Base-by-base conservation (phyloP, 2,797 vertebrate genomes). In the Nyctibius grandis region DNA sequence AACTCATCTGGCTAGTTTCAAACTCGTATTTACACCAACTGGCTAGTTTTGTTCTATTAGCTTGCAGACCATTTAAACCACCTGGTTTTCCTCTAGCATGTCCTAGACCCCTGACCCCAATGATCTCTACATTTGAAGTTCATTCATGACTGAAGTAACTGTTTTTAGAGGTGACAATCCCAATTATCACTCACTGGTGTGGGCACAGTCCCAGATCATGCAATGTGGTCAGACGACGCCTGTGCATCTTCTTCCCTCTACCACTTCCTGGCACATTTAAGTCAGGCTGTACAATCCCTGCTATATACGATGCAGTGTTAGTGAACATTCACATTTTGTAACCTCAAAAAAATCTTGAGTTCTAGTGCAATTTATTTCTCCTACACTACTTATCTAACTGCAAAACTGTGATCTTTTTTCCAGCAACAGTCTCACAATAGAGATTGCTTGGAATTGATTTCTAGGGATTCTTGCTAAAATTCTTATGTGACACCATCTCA, bases 1-100 rank as follows among this genome's bases (percentile, higher is more conserved):
- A 82, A 26, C 60, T 96, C 63, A 87, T 94, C 96, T 97, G 96
- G 94, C 29, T 96, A 96, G 74, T 85, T 95, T 97, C 94, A 96
- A 96, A 87, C 17, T 51, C 33, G 1, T 93, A 94, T 85, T 92
- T 94, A 91, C 64, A 87, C 77, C 84, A 91, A 93, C 77, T 53
- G 77, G 91, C 93, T 94, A 70, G 93, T 91, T 96, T 77, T 85
- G 36, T 82, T 85, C 92, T 93, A 7, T 96, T 89, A 92, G 9
- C 51, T 93, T 11, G 5, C 45, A 96, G 81, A 91, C 81, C 15
- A 38, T 91, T 92, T 92, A 89, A 92, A 96, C 84, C 88, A 96
- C 97, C 93, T 97, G 95, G 1, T 94, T 96, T 96, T 91, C 74
- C 75, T 96, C 94, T 56, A 87, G 29, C 42, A 76, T 91, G 60